Evolutionary conservation across 2,888 invertebrate genomes (phyloP), one percentile per base, ranked within the genome.

Genomic region (Neoaliturus tenellus): DNA sequence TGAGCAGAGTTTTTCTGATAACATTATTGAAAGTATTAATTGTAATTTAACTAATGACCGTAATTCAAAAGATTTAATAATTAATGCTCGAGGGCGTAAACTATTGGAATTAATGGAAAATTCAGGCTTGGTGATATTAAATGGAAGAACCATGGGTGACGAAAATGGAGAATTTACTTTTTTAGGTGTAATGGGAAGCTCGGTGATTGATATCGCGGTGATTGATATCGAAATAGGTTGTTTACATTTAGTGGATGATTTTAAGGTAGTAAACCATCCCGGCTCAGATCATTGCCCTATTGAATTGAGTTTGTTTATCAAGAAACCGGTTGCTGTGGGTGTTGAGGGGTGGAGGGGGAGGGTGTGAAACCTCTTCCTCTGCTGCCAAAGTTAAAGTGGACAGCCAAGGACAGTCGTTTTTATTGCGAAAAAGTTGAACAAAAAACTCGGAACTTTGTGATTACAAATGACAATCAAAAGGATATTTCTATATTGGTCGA

Each of bases 101-200:
- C 3, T 73, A 23, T 23, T 51, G 10, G 51, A 14, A 23, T 5
- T 51, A 5, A 23, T 51, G 20, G 51, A 51, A 23, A 39, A 73
- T 23, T 20, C 2, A 20, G 39, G 73, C 0, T 39, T 73, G 14
- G 23, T 73, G 14, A 20, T 73, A 12, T 73, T 41, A 39, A 67
- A 67, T 67, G 67, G 67, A 17, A 25, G 73, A 17, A 25, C 10
- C 4, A 41, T 23, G 12, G 14, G 41, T 14, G 73, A 44, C 17
- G 14, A 39, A 39, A 23, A 73, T n/a, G 39, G 73, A 3, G 73
- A 44, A 14, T 73, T 41, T 41, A 73, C 73, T 1, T 73, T 73
- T 28, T 5, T 73, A 10, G 41, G 41, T 5, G 48, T 3, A 48
- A 48, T 48, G 48, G 48, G 48, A 48, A 14, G 51, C 23, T 51